Base-by-base conservation (phyloP, 2,113 vertebrate genomes). In the Sylvilagus bachmani region DNA sequence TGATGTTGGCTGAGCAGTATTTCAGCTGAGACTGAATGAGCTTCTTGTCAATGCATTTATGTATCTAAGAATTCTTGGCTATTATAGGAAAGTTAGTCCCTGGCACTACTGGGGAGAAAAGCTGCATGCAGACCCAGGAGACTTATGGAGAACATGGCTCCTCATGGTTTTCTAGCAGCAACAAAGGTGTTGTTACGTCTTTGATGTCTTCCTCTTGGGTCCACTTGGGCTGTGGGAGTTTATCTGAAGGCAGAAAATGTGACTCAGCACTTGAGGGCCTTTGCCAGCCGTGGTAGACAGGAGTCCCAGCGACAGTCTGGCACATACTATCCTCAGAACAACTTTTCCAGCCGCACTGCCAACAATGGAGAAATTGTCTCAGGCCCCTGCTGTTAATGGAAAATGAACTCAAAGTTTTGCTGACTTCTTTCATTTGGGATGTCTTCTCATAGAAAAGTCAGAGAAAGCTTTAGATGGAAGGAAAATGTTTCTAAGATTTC, bases 11-110 rank as follows among this genome's bases (percentile, higher is more conserved):
- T 77, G 93, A 96, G 73, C 31, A 82, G 36, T 91, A 83, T 81
- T 92, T 94, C 74, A 95, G 90, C 82, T 88, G 80, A 95, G 44
- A 89, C 31, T 92, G 88, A 93, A 96, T 73, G n/a, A 80, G 44
- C 44, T 81, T 93, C 90, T 79, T 85, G 61, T 91, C 78, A 44
- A 55, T 88, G 58, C 36, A 71, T 70, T 80, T 90, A 58, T 71
- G 25, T 44, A 86, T 71, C 79, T 75, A 79, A 95, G 78, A 70
- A 90, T 85, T 88, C 92, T 82, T 88, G 36, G n/a, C 55, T 90
- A 94, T 84, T 94, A 51, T 77, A 36, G 71, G 86, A 51, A 90
- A 86, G 58, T 74, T 71, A 85, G 49, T 66, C 74, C 31, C 83
- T 87, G 53, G n/a, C 55, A 87, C 69, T 79, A 85, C 31, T 85